Conservation (phyloP, 2,113 vertebrate genomes). For the Channa maculata region DNA sequence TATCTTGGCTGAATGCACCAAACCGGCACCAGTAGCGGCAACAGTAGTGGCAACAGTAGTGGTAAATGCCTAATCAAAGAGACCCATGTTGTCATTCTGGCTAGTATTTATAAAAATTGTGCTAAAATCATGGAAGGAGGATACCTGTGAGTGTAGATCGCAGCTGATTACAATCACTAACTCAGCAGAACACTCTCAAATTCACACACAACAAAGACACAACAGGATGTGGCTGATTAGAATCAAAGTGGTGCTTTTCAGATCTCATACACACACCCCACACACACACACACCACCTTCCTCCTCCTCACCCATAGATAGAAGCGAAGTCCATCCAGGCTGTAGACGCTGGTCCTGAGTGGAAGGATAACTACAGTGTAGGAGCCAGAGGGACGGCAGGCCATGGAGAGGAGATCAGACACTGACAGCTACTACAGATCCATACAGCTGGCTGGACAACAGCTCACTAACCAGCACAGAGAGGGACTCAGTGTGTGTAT, state of each 20-base stretch:
- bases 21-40: too few relatives aligned
- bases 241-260: not conserved
- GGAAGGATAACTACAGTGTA: constrained; percentile 83
- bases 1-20: too few relatives aligned
- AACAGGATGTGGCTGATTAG: not conserved
- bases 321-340: constrained; percentile 80
- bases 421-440: constrained; percentile 39
- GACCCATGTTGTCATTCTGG: too few relatives aligned
- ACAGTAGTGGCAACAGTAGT: too few relatives aligned
- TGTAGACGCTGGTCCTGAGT: constrained; percentile 77
- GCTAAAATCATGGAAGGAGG: too few relatives aligned
- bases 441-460: constrained; percentile 51
- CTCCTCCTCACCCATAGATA: constrained; percentile 79
- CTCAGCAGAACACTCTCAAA: not conserved
- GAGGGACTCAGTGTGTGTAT: constrained; percentile 25
- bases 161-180: constrained; percentile 6
- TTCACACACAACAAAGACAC: not conserved
- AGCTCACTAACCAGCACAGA: constrained; percentile 49
- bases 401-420: constrained; percentile 65
- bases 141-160: not conserved
- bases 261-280: constrained; percentile 2
- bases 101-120: too few relatives aligned
- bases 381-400: constrained; percentile 63
- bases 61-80: not conserved
- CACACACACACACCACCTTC: constrained; percentile 7